Evolutionary conservation across 2,113 vertebrate species (phyloP), one percentile per base, ranked within the genome.

Genomic region (Lophius piscatorius): DNA sequence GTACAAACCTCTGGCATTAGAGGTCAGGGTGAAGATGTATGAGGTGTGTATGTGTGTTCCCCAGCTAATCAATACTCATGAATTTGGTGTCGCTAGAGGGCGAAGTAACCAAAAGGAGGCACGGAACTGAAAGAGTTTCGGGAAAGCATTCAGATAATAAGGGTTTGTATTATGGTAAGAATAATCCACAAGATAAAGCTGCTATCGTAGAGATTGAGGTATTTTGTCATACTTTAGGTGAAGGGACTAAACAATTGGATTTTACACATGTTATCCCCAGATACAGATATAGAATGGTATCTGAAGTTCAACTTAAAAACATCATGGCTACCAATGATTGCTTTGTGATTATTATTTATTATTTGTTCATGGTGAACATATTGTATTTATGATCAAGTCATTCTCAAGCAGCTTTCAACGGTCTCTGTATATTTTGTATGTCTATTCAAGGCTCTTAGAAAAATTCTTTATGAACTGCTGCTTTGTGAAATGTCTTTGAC

Each of bases 11-110:
- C 79, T 76, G 80, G 62, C 80, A 69, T 68, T 38, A 56, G 50
- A 81, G 85, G 82, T 81, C 81, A 81, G 60, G 55, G 26, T n/a
- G 48, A 65, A 75, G 67, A 87, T 78, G 61, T 80, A 84, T 72
- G 42, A 36, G 21, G 6, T 48, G 55, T 55, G 39, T 58, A 13
- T 42, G n/a, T 38, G 16, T 59, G 56, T 72, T 45, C 33, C 35
- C 6, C n/a, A 60, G 48, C 44, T 26, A 47, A 87, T 86, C 85
- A 68, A 87, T 88, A 83, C 62, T 65, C 63, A 71, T 63, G 66
- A 78, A 84, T 79, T 2, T 1, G 34, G 35, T 48, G 54, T 45
- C 47, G 63, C 46, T 50, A 11, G 52, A 60, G 57, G 67, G 40
- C 64, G 72, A 74, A 61, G 68, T 74, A 65, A 76, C 52, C 13